Conservation (phyloP, 92 coral and sea anemone genomes). For the Heliopora coerulea region DNA sequence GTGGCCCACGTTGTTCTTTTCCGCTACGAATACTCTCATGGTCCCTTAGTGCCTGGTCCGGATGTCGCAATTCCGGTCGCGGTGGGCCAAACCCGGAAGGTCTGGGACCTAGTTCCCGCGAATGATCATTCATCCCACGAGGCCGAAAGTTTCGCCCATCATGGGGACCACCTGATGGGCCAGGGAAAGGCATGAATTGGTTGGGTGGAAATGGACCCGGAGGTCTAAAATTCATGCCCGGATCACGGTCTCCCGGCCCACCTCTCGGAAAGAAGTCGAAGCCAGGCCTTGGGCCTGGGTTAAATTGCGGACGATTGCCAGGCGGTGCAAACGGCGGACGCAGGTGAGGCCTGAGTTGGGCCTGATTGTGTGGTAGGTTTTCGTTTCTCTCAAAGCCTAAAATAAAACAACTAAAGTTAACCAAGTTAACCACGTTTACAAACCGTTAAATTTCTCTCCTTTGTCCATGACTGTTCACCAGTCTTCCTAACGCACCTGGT, state of each 20-base stretch:
- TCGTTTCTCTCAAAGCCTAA: not conserved
- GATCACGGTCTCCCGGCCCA: constrained; percentile 37
- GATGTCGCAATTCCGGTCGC: not conserved
- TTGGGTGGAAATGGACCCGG: constrained; percentile 29
- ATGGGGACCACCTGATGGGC: constrained; percentile 47
- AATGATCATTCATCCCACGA: constrained; percentile 17
- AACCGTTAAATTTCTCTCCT: not conserved
- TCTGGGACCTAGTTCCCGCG: constrained; percentile 38
- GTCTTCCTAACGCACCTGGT: not conserved
- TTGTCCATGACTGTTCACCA: not conserved
- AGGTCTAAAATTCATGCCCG: constrained; percentile 35
- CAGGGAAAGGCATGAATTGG: constrained; percentile 45
- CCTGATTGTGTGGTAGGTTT: not conserved
- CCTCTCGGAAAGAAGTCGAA: constrained; percentile 35
- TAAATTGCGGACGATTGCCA: constrained; percentile 30
- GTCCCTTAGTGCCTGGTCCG: not conserved
- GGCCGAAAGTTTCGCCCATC: constrained; percentile 19
- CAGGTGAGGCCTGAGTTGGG: not conserved
- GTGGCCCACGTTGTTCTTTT: not conserved
- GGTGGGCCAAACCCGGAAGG: constrained; percentile 5
- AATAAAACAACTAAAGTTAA: not conserved
- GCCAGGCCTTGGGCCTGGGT: constrained; percentile 33
- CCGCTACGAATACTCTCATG: not conserved
- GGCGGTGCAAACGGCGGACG: constrained; percentile 9
- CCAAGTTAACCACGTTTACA: not conserved